phyloP scores from a whole-genome alignment of 2,888 invertebrate species.

The Psylliodes chrysocephalus region DNA sequence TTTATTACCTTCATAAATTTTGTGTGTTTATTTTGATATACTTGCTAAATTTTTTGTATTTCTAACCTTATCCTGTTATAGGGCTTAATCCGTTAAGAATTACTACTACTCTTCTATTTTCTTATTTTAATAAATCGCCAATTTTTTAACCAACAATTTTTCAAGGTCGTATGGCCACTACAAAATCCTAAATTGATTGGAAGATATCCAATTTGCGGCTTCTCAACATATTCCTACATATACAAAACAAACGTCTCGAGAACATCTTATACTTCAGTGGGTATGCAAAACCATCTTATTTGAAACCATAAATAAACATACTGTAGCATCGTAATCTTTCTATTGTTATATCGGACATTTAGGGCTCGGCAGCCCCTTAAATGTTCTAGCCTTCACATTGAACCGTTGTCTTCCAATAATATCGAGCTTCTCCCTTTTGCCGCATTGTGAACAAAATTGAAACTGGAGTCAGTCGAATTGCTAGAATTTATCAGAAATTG shows the following conservation, averaged over 20 bases:
- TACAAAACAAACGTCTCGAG: not conserved
- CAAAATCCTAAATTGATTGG: not conserved
- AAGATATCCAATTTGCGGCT: not conserved
- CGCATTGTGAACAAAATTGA: conserved; percentile 38
- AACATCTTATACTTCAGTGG: conserved; percentile 13
- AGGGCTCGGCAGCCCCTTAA: conserved; percentile 19
- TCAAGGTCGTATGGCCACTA: no score
- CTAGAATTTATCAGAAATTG: conserved; percentile 31
- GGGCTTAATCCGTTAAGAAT: no score
- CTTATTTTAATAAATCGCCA: no score
- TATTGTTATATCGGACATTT: conserved; percentile 50
- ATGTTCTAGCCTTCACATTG: conserved; percentile 31
- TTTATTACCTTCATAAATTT: no score
- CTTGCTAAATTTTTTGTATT: no score
- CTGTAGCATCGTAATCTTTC: conserved; percentile 50
- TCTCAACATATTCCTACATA: not conserved
- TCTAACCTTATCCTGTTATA: no score
- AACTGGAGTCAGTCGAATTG: conserved; percentile 35
- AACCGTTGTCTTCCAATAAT: conserved; percentile 35
- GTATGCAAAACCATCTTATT: conserved; percentile 37
- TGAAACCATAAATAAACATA: conserved; percentile 47
- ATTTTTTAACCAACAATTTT: no score
- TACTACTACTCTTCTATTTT: no score
- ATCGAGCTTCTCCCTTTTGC: conserved; percentile 30
- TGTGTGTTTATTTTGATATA: no score